phyloP scores from a whole-genome alignment of 2,888 invertebrate genomes.

The Drosophila fulvimacula region DNA sequence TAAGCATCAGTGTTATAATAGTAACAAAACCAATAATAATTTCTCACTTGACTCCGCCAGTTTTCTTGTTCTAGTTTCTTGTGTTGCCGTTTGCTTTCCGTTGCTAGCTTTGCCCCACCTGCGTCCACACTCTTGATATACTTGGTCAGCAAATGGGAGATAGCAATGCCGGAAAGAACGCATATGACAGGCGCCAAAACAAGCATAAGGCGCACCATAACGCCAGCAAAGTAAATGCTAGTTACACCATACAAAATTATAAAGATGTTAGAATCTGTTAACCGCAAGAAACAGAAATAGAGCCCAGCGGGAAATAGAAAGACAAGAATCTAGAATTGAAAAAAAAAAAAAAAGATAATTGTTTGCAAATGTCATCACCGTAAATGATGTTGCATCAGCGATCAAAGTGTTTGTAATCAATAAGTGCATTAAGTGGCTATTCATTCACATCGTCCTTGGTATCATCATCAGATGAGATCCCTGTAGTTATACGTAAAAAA shows the following conservation, averaged over 20 bases:
- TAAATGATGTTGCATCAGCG: conserved; percentile 85
- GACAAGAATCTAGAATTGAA: conserved; percentile 91
- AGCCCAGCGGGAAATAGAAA: conserved; percentile 98
- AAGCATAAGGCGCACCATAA: conserved; percentile 99
- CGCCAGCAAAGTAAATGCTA: conserved; percentile 99
- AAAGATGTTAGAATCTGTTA: conserved; percentile 98
- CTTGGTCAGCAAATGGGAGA: conserved; percentile 91
- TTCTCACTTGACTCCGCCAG: conserved; percentile 85
- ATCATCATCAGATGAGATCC: conserved; percentile 53
- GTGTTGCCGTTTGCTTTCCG: conserved; percentile 82
- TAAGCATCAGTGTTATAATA: conserved; percentile 92
- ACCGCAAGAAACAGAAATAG: conserved; percentile 97
- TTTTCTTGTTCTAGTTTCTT: conserved; percentile 84
- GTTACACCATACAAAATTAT: conserved; percentile 98
- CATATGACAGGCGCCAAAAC: conserved; percentile 99
- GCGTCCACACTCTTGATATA: conserved; percentile 91
- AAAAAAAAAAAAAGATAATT: neutral
- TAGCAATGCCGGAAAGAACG: conserved; percentile 97
- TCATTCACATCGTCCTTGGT: conserved; percentile 67
- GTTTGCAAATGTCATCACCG: neutral
- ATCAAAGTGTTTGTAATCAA: conserved; percentile 88
- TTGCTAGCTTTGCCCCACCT: conserved; percentile 57
- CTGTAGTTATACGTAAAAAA: neutral
- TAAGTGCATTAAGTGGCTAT: conserved; percentile 83
- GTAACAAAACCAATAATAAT: conserved; percentile 94